Percentiles rank a stretch among this genome's conserved stretches.
Evolutionary conservation across 2,113 vertebrate genomes (phyloP).

Genomic region (Parus major): DNA sequence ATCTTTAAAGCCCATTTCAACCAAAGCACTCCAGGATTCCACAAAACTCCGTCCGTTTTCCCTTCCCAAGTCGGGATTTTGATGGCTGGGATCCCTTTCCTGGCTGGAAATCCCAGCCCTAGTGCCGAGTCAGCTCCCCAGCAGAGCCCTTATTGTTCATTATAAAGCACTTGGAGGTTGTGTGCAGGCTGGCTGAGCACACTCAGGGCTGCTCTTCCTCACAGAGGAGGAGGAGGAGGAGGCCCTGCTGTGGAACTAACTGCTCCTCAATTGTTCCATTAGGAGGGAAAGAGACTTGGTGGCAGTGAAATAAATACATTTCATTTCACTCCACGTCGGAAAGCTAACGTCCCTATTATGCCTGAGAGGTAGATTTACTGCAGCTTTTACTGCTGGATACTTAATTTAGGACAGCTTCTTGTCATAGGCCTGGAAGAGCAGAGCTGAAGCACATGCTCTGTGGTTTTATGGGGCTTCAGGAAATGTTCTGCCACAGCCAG

Average conservation of each 20-base stretch:
- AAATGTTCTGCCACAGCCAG: not conserved
- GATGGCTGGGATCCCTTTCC: not conserved
- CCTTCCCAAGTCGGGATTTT: not conserved
- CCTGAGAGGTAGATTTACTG: slow-evolving; percentile 38
- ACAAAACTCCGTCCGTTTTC: fast-evolving
- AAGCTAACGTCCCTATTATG: not conserved
- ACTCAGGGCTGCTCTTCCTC: not conserved
- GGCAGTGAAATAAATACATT: slow-evolving; percentile 3
- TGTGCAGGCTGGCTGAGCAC: not conserved
- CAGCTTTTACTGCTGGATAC: slow-evolving; percentile 20
- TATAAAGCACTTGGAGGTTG: not conserved
- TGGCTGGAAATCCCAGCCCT: not conserved
- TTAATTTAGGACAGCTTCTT: slow-evolving; percentile 30
- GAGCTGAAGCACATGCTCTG: not conserved
- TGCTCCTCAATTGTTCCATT: not conserved
- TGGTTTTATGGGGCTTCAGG: not conserved
- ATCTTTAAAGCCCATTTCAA: not conserved
- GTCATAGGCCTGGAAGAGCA: not conserved
- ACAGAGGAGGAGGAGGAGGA: not conserved
- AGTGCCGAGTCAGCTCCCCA: not conserved
- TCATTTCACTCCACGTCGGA: not conserved
- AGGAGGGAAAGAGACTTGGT: not conserved
- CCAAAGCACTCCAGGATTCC: not conserved
- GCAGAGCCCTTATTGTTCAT: not conserved
- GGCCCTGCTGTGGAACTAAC: not conserved